Evolutionary conservation across 2,113 vertebrate species (phyloP).

Genomic region (Barnardius zonarius): DNA sequence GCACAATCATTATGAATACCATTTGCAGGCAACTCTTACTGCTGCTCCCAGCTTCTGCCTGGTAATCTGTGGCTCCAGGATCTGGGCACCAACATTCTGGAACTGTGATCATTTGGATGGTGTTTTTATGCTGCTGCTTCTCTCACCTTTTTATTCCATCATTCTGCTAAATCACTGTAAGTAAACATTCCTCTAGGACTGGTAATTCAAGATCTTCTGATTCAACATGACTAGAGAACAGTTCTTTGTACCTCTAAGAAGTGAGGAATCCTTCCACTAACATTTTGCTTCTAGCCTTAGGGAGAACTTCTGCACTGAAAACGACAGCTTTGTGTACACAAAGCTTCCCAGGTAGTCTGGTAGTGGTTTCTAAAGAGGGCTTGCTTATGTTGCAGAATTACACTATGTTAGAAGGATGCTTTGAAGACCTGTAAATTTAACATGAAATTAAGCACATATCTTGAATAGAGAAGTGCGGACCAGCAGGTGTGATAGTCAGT

Average conservation of each 20-base stretch:
- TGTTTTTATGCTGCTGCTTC: neutral
- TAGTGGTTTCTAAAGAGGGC: neutral
- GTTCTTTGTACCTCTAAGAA: neutral
- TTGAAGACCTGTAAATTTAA: neutral
- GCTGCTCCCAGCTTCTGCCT: neutral
- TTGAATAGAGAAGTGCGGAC: neutral
- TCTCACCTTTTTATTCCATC: neutral
- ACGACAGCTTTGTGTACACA: neutral
- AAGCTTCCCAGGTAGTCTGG: neutral
- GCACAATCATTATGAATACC: neutral
- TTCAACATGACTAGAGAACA: neutral
- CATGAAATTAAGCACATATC: neutral
- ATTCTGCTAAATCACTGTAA: neutral
- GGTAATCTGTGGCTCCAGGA: neutral
- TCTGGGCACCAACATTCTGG: neutral
- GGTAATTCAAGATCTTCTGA: neutral
- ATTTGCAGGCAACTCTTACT: neutral
- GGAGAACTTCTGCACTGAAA: neutral
- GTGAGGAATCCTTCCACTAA: neutral
- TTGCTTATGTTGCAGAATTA: neutral
- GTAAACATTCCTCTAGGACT: neutral
- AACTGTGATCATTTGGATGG: neutral
- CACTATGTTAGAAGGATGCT: neutral
- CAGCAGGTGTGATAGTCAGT: neutral
- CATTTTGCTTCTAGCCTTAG: neutral